Base-by-base conservation (phyloP, 2,113 vertebrate genomes). In the Lonchura striata region DNA sequence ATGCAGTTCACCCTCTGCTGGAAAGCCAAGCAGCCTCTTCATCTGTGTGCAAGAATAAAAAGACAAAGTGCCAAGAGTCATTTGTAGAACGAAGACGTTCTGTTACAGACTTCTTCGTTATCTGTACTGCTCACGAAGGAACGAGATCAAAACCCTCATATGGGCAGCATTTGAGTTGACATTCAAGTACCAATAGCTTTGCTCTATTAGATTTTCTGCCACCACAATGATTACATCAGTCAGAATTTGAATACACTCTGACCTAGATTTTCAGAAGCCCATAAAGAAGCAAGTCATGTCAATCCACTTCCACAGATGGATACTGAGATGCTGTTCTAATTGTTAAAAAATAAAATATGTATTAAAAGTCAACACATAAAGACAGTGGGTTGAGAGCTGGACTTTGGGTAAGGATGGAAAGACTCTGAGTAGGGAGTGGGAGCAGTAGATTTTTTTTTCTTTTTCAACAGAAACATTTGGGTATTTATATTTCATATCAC, bases 171-270 rank as follows among this genome's bases (percentile, higher is more conserved):
- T 90, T 60, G 33, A 86, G 49, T 44, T 86, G 88, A 95, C 91
- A 88, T 92, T 95, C 88, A 90, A 94, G 50, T 52, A 65, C 59
- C 90, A 94, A 93, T 70, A 75, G 88, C 86, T 90, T 92, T 83
- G 35, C 39, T 72, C 71, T 69, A 22, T 77, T 66, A 83, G 79
- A 88, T 30, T 86, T 90, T 53, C 71, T 88, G 82, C 35, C 30
- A 92, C 64, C 35, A 88, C 66, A 96, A 93, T 17, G 5, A 93
- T 70, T 60, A 70, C 47, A 86, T 90, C n/a, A 81, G 77, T 75
- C 21, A 76, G 69, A 81, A 92, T 76, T 63, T 80, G 42, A 88
- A 88, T 66, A 70, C 27, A 50, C 63, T 59, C 65, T 86, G 90
- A 92, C 66, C n/a, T 65, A 85, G 41, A 90, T 90, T 88, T 93